These are phyloP conservation scores for Spinibarbus caldwelli DNA, from an alignment of 2,797 vertebrate genomes.

Conservation along the genomic window DNA sequence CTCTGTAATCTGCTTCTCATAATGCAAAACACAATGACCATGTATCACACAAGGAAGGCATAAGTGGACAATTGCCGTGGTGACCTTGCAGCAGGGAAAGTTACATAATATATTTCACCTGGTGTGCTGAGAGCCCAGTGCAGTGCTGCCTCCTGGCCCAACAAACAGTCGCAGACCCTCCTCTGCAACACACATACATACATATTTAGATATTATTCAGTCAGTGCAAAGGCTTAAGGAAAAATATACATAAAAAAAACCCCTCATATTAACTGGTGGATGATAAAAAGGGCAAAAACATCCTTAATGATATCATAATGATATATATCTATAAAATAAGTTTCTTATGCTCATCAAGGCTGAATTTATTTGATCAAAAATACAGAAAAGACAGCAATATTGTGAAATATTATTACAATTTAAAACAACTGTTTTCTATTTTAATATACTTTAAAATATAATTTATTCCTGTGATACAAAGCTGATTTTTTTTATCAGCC, in stretches of 20 bases:
- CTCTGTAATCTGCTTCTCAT: neutral
- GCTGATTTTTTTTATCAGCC: too few relatives aligned
- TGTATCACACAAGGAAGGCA: conserved; percentile 6
- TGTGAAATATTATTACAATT: neutral
- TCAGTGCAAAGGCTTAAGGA: too few relatives aligned
- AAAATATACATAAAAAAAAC: too few relatives aligned
- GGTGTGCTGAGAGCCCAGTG: conserved; percentile 90
- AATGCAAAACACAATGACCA: neutral
- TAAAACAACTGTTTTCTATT: too few relatives aligned
- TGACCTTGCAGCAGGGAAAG: conserved; percentile 22
- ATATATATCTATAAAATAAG: neutral
- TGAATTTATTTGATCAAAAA: neutral
- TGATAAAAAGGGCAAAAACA: neutral
- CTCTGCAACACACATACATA: conserved; percentile 80
- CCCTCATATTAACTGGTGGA: neutral
- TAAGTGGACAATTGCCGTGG: conserved; percentile 1
- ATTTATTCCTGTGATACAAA: too few relatives aligned
- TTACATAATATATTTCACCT: conserved; percentile 82
- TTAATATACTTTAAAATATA: too few relatives aligned
- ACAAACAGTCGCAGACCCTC: conserved; percentile 96
- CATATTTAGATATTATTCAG: too few relatives aligned
- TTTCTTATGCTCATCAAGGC: neutral
- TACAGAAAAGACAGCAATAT: neutral
- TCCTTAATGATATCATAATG: neutral
- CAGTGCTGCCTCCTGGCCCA: conserved; percentile 92